phyloP scores from a whole-genome alignment of 2,113 vertebrate genomes.

The Chiloscyllium plagiosum region DNA sequence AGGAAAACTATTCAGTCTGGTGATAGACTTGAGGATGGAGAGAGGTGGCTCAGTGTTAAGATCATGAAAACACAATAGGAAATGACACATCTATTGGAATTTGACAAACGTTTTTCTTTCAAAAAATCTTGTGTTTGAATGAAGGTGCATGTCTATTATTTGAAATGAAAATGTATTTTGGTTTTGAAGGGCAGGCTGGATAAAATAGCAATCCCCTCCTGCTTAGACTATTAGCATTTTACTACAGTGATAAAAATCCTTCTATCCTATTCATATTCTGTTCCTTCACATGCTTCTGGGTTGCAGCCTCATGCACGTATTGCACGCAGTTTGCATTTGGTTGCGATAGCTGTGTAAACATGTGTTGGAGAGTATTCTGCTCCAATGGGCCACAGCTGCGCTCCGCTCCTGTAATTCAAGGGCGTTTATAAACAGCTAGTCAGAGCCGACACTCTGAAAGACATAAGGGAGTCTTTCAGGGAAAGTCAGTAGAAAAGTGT shows the following conservation, averaged over 20 bases:
- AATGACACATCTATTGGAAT: neutral
- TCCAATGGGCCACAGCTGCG: constrained; percentile 20
- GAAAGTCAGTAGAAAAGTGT: constrained; percentile 15
- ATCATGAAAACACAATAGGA: neutral
- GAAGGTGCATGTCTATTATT: neutral
- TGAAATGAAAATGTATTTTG: neutral
- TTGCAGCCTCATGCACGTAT: neutral
- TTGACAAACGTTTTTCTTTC: neutral
- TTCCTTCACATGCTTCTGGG: neutral
- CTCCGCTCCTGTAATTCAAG: neutral
- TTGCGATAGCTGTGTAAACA: constrained; percentile 6
- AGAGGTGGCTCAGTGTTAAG: neutral
- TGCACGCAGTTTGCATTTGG: constrained; percentile 2
- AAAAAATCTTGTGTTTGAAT: neutral
- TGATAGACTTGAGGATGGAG: neutral
- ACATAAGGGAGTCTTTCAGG: constrained; percentile 25
- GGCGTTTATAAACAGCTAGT: constrained; percentile 28
- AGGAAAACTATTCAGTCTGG: neutral
- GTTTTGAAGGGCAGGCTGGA: neutral
- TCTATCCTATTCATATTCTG: neutral
- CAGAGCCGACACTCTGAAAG: neutral
- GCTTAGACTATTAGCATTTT: neutral
- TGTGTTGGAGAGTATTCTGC: neutral
- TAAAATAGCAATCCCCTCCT: neutral
- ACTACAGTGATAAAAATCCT: neutral